phyloP scores from a whole-genome alignment of 2,888 invertebrate genomes.

The Ennomos fuscantarius region DNA sequence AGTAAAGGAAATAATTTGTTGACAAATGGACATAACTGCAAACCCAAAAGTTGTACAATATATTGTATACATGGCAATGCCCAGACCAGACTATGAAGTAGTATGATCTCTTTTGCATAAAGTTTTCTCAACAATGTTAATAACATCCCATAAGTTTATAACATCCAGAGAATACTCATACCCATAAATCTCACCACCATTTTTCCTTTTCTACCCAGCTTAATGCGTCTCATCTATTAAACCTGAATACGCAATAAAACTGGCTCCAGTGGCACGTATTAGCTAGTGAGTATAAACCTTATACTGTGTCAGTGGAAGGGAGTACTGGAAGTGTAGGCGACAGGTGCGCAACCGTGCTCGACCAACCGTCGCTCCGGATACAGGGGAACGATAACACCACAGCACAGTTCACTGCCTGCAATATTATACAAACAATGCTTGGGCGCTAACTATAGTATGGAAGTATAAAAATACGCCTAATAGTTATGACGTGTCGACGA shows the following conservation, averaged over 20 bases:
- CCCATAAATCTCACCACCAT: background rate
- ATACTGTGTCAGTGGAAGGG: too few species aligned
- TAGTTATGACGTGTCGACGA: background rate
- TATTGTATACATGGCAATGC: too few species aligned
- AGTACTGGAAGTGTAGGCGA: slow-evolving; percentile 47
- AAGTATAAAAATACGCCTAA: background rate
- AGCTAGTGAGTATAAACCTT: slow-evolving; percentile 1
- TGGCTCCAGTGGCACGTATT: slow-evolving; percentile 4
- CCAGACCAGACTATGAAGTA: too few species aligned
- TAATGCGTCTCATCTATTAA: slow-evolving; percentile 14
- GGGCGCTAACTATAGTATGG: slow-evolving; percentile 2
- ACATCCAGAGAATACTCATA: too few species aligned
- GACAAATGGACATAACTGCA: too few species aligned
- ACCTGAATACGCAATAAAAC: slow-evolving; percentile 19
- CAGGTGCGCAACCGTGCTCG: slow-evolving; percentile 73
- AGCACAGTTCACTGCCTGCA: slow-evolving; percentile 60
- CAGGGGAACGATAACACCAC: slow-evolving; percentile 59
- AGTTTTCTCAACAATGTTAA: too few species aligned
- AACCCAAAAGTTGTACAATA: too few species aligned
- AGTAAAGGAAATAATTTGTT: too few species aligned
- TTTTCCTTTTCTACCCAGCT: slow-evolving; percentile 4
- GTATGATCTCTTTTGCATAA: too few species aligned
- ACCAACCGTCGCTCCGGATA: slow-evolving; percentile 66
- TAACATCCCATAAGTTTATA: too few species aligned
- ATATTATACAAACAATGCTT: slow-evolving; percentile 40